These are phyloP conservation scores for Trogon melanurus DNA, from an alignment of 2,113 vertebrate genomes.

Conservation along the genomic window DNA sequence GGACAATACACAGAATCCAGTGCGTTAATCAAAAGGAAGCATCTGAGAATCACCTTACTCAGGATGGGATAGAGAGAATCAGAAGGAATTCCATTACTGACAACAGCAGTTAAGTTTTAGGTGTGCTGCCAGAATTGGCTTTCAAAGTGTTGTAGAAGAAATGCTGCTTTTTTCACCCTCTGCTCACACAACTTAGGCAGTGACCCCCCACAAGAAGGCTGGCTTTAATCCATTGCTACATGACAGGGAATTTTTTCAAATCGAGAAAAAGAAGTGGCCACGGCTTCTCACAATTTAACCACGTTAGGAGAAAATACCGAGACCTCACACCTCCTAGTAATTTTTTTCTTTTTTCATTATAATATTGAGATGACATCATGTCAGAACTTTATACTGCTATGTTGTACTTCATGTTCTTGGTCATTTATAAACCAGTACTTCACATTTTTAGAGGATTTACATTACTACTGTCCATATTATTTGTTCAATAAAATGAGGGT, in stretches of 20 bases:
- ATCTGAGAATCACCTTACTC: neutral
- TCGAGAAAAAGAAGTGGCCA: neutral
- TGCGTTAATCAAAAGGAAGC: neutral
- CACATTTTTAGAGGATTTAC: neutral
- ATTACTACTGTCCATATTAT: neutral
- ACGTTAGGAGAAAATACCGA: neutral
- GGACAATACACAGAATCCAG: neutral
- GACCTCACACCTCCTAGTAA: neutral
- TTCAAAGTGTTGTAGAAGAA: neutral
- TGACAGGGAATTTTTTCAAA: neutral
- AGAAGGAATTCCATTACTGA: neutral
- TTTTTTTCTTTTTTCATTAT: neutral
- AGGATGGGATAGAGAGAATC: neutral
- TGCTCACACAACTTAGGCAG: neutral
- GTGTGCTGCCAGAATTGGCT: neutral
- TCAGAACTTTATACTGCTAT: neutral
- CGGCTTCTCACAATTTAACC: neutral
- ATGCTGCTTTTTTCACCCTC: neutral
- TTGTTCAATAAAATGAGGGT: neutral
- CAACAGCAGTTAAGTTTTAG: fast-evolving
- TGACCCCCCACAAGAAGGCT: neutral
- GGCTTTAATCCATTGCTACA: neutral
- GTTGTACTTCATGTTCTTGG: neutral
- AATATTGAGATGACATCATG: neutral
- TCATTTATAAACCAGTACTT: neutral